Base-by-base conservation (phyloP, 2,113 vertebrate genomes). In the Corythaeola cristata region DNA sequence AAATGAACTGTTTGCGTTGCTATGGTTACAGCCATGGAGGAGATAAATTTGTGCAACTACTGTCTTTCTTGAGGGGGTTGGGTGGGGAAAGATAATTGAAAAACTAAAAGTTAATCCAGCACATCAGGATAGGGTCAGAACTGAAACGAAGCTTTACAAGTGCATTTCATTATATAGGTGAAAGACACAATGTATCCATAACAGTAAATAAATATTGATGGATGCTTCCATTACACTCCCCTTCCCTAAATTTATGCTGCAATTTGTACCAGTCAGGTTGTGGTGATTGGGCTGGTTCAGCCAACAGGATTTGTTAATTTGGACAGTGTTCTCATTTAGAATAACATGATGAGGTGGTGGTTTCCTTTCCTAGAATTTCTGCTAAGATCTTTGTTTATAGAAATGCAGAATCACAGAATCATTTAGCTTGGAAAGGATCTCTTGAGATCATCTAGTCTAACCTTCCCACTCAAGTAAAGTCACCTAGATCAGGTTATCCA, bases 1-100 rank as follows among this genome's bases (percentile, higher is more conserved):
- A 98, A 98, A 98, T 96, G 89, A 98, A 97, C 95, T 91, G 92
- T 97, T 98, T 97, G 92, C 4, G 97, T 98, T 98, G 93, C 97
- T 96, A 98, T 98, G 94, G 98, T 97, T 97, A 98, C 98, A 95
- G 88, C 33, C 77, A 88, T 41, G 37, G 83, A 95, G 93, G 76
- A 93, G 93, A 90, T 96, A 95, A 96, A 96, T 98, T 93, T 98
- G 93, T 94, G 85, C 87, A 94, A 85, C 81, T 94, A 44, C 83
- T 95, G 21, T 91, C 96, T 80, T 97, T 97, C 96, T 97, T 97
- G 94, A 96, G 69, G 37, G 62, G 52, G 44, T 75, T 18, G 59
- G 55, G n/a, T 14, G 3, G 62, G 37, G 55, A 87, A 94, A 87
- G 52, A 55, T 85, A 96, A 96, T 68, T 96, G 77, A 92, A 93